Conservation (phyloP, 2,113 vertebrate species). For the Choloepus hoffmanni region DNA sequence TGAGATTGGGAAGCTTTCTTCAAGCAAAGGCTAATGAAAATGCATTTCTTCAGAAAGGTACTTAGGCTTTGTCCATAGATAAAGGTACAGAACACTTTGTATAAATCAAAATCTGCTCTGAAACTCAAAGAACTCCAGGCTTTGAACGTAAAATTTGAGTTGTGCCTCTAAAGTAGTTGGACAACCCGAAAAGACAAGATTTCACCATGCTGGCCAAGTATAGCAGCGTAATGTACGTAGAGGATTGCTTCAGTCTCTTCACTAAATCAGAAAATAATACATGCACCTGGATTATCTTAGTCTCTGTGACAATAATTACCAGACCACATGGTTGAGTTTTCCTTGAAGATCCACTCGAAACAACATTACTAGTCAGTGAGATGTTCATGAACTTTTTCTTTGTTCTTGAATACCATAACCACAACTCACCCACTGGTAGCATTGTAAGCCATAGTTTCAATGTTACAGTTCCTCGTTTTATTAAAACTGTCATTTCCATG, state of each 20-base stretch:
- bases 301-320: neutral
- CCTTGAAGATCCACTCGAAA: neutral
- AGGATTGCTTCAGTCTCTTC: neutral
- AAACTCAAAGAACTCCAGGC: neutral
- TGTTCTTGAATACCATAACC: neutral
- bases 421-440: neutral
- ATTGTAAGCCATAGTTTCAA: neutral
- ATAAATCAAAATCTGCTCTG: neutral
- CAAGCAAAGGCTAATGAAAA: neutral
- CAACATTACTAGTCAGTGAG: neutral
- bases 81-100: neutral
- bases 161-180: neutral
- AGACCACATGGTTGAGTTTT: neutral
- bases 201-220: neutral
- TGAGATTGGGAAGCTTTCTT: neutral
- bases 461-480: constrained; percentile 32
- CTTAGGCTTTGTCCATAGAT: neutral
- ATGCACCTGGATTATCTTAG: neutral
- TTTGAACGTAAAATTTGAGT: neutral
- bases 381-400: neutral
- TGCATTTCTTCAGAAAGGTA: neutral
- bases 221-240: neutral
- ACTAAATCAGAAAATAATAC: neutral
- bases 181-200: neutral
- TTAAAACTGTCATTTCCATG: constrained; percentile 40